Conservation (phyloP, 2,113 vertebrate genomes). For the Lepisosteus oculatus region DNA sequence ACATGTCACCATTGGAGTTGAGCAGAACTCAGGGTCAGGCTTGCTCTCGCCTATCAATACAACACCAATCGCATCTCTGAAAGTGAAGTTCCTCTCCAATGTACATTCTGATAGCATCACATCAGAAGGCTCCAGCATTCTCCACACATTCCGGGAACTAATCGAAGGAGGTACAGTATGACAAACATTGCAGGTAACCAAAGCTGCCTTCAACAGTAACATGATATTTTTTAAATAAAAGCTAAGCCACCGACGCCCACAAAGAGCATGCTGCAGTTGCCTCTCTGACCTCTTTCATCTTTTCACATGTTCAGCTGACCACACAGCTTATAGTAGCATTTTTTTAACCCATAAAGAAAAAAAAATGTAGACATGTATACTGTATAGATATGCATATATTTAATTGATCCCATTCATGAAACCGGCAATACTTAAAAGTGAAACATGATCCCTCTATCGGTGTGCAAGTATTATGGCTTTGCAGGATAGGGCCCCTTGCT, state of each 20-base stretch:
- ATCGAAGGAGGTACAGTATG: too few species aligned
- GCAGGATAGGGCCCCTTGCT: conserved; percentile 66
- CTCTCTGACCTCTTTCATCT: not conserved
- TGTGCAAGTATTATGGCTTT: conserved; percentile 36
- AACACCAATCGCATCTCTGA: too few species aligned
- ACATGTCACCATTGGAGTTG: too few species aligned
- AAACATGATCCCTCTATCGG: conserved; percentile 53
- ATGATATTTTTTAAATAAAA: not conserved
- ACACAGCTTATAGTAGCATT: not conserved
- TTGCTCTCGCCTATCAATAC: too few species aligned
- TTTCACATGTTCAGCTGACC: not conserved
- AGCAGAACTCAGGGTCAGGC: too few species aligned
- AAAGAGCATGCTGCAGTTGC: not conserved
- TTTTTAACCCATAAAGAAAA: not conserved
- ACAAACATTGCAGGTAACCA: too few species aligned
- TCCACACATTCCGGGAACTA: too few species aligned
- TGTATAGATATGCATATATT: conserved; percentile 13
- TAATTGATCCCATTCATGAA: conserved; percentile 29
- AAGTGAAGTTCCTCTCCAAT: too few species aligned
- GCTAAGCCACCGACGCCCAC: not conserved
- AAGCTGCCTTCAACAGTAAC: not conserved
- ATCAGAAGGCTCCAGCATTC: too few species aligned
- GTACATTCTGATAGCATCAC: too few species aligned
- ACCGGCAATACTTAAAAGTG: conserved; percentile 35
- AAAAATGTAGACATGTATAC: conserved; percentile 16